These are phyloP conservation scores for Amaurobius ferox DNA, from an alignment of 2,888 invertebrate species.

Conservation along the genomic window DNA sequence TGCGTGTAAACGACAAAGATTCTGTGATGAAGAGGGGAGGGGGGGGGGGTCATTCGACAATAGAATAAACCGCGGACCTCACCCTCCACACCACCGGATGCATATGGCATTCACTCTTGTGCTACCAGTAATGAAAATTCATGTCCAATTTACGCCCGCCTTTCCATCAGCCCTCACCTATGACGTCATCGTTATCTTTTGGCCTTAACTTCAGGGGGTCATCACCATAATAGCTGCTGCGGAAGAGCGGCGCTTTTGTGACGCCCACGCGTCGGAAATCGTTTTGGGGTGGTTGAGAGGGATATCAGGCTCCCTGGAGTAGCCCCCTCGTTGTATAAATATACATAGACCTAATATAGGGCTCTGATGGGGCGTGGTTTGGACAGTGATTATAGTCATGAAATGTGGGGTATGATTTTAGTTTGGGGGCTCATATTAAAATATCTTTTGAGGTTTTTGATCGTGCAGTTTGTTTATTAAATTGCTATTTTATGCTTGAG, in stretches of 20 bases:
- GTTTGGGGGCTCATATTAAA: no score
- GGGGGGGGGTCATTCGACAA: not conserved
- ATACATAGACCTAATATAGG: not conserved
- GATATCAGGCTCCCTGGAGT: not conserved
- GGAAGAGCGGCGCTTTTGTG: conserved; percentile 51
- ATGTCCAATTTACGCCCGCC: conserved; percentile 58
- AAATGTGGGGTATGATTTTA: no score
- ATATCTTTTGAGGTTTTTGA: no score
- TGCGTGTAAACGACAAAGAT: conserved; percentile 9
- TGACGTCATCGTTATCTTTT: conserved; percentile 42
- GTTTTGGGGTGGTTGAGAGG: not conserved
- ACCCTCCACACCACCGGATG: conserved; percentile 13
- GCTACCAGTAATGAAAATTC: conserved; percentile 62
- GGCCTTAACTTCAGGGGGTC: conserved; percentile 43
- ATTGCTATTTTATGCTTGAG: no score
- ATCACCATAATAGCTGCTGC: conserved; percentile 33
- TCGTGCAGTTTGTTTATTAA: no score
- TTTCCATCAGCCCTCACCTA: not conserved
- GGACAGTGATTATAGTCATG: not conserved
- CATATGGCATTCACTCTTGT: conserved; percentile 9
- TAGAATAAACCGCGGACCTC: not conserved
- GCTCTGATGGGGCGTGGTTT: not conserved
- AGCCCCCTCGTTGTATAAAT: no score
- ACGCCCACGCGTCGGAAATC: conserved; percentile 53
- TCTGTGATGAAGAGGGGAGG: not conserved